Evolutionary conservation across 2,797 vertebrate species (phyloP), one percentile per base, ranked within the genome.

Genomic region (Acanthurus tractus): DNA sequence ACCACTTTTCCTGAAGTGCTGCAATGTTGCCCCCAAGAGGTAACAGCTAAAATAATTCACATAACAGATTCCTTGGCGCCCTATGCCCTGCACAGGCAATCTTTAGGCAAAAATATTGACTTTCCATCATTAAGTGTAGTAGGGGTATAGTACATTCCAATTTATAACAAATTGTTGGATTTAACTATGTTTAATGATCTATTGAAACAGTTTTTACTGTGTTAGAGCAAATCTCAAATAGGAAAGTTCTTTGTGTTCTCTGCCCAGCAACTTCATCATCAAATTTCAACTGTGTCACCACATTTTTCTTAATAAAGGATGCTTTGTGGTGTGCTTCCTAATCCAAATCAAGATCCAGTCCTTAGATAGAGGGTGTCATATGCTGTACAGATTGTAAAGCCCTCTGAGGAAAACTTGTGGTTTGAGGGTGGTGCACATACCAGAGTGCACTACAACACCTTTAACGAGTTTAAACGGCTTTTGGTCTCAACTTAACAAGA

Each of bases 1-100:
- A 17, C 12, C 49, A 6, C 7, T n/a, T 69, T 14, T 5, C 7
- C 18, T 56, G 4, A 63, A 79, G n/a, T 73, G 69, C 61, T 75
- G 48, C 69, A 83, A 78, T 74, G 81, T 82, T 88, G 88, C 88
- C 88, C 57, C 70, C 89, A 36, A 64, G 77, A 78, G 90, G 89
- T 82, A 29, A 50, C 2, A 50, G 18, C 42, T 55, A 11, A 48
- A 70, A 85, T 63, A 54, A 73, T 42, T 72, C 61, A 18, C 36
- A 44, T 20, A 71, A 61, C 34, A 49, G 29, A 34, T 6, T 34
- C 29, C 6, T 34, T 34, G 29, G 29, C 29, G 6, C 29, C 29
- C 29, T 25, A 25, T 25, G 25, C 25, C 6, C 44, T 23, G 36
- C 12, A 58, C 76, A 74, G 12, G 34, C 61, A 34, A 59, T 17